A percentile compares a stretch with the other conserved stretches of the same genome.
Conservation (phyloP, 2,113 vertebrate genomes). For the Anser brachyrhynchus region DNA sequence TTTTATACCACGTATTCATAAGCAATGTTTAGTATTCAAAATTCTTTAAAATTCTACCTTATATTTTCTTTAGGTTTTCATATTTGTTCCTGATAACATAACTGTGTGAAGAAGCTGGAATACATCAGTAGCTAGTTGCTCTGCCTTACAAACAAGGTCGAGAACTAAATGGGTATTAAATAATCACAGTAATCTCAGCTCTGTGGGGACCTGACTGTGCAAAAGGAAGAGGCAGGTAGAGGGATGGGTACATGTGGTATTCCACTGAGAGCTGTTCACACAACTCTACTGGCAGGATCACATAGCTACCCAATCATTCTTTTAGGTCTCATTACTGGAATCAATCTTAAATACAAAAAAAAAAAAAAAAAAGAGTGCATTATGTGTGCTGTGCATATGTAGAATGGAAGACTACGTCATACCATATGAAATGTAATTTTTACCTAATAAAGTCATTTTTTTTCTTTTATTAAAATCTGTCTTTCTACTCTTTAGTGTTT, state of each 20-base stretch:
- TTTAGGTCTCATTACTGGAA: neutral
- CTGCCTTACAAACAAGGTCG: neutral
- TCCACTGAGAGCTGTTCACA: neutral
- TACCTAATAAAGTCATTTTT: neutral
- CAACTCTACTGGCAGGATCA: neutral
- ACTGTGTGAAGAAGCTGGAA: neutral
- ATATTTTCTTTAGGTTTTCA: neutral
- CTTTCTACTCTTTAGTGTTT: neutral
- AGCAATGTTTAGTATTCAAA: neutral
- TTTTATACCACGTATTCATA: neutral
- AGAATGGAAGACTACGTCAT: constrained; percentile 25
- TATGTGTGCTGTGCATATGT: neutral
- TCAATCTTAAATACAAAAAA: neutral
- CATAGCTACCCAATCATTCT: neutral
- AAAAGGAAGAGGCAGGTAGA: neutral
- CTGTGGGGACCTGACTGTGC: neutral
- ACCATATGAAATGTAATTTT: neutral
- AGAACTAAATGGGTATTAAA: neutral
- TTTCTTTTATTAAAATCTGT: constrained; percentile 18
- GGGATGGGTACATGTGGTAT: neutral
- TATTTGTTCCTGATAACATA: neutral
- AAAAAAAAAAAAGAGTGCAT: neutral
- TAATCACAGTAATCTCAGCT: neutral
- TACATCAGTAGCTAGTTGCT: neutral
- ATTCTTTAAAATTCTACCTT: neutral